Evolutionary conservation across 92 coral and sea anemone genomes (phyloP), one percentile per base, ranked within the genome.

Genomic region (Anthopleura xanthogrammica): DNA sequence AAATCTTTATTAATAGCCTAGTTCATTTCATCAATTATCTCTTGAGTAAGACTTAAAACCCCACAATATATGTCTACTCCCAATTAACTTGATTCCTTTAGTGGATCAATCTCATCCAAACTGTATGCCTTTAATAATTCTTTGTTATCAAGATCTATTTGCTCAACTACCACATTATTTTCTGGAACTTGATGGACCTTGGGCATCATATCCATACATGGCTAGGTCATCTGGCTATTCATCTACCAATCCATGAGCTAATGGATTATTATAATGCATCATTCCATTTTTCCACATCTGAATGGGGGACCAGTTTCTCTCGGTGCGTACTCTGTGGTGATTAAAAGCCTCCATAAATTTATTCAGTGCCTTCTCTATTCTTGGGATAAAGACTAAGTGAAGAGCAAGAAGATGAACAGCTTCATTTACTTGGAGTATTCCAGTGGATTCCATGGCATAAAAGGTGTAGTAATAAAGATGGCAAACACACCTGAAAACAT

Each of bases 401-500:
- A 65, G 72, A 65, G 72, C 72, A 65, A 65, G n/a, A 65, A 65
- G 39, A 65, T 65, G 36, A 40, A 65, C 1, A 65, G 72, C 3
- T 65, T 65, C 72, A 65, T 65, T 20, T 65, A 65, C 39, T 65
- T 65, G 72, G 72, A 65, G 72, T 23, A 65, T 65, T 65, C 72
- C 72, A 65, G 72, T 65, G 72, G 72, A 65, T 65, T 65, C 72
- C 72, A 65, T 65, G 40, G 72, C 72, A 65, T 65, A 20, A 23
- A 65, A 65, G 72, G 72, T 65, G 39, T 65, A 65, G 72, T 65
- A 65, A 65, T 65, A 65, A 65, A 65, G 72, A n/a, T 29, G 65
- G 65, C 65, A 81, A 41, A 89, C 95, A 79, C 92, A 92, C 16
- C 95, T 48, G 77, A 86, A 88, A 2, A 91, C 95, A 56, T 83